These are phyloP conservation scores for Pangasius sanitwongsei DNA, from an alignment of 2,797 vertebrate species.

Conservation along the genomic window DNA sequence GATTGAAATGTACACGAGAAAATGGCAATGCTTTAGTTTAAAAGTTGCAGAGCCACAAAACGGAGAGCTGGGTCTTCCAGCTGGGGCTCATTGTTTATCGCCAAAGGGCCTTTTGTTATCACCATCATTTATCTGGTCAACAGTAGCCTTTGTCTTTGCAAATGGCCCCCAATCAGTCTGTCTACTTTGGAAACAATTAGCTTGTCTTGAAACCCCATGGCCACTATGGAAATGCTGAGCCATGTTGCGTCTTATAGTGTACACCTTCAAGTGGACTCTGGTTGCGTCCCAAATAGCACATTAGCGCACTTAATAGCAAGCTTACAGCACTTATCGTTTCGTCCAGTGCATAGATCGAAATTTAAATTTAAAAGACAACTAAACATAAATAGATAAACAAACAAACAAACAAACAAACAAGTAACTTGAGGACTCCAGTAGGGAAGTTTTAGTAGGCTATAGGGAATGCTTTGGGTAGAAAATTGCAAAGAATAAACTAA, in stretches of 20 bases:
- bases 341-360: background rate
- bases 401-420: background rate
- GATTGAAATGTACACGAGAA: slow-evolving; percentile 69
- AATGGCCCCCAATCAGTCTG: slow-evolving; percentile 94
- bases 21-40: slow-evolving; percentile 58
- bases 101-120: slow-evolving; percentile 84
- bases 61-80: slow-evolving; percentile 43
- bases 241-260: slow-evolving; percentile 78
- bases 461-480: background rate
- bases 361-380: background rate
- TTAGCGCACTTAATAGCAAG: background rate
- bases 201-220: slow-evolving; percentile 82
- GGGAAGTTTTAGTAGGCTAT: background rate
- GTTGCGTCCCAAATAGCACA: background rate
- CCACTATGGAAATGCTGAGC: slow-evolving; percentile 86
- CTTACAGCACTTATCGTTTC: background rate
- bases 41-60: slow-evolving; percentile 57
- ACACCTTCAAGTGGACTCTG: slow-evolving; percentile 75
- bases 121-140: slow-evolving; percentile 90
- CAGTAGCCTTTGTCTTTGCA: slow-evolving; percentile 93
- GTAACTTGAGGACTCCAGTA: background rate
- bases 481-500: background rate
- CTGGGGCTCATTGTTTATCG: slow-evolving; percentile 70
- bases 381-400: background rate
- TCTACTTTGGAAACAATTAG: slow-evolving; percentile 91